A percentile compares a stretch with the other conserved stretches of the same genome.
Evolutionary conservation across 2,113 vertebrate genomes (phyloP).

Genomic region (Notothenia rossii): DNA sequence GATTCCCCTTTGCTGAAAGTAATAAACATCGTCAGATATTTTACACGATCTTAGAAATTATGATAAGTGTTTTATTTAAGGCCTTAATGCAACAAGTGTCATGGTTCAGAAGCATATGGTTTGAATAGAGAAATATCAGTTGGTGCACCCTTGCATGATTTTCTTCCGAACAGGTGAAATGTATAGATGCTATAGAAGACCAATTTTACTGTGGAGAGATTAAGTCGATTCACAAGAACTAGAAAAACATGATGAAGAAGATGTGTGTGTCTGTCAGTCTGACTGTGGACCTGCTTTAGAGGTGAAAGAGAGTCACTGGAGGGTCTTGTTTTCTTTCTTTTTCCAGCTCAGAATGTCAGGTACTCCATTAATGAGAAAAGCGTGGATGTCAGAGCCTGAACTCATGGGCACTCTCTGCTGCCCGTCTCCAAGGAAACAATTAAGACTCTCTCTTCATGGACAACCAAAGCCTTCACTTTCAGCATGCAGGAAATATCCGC

Average conservation of each 20-base stretch:
- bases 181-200: background rate
- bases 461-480: constrained; percentile 24
- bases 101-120: background rate
- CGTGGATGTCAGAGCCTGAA: constrained; percentile 51
- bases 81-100: background rate
- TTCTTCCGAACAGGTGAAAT: background rate
- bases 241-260: constrained; percentile 24
- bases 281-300: background rate
- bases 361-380: constrained; percentile 61
- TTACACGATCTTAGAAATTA: background rate
- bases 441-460: constrained; percentile 59
- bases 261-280: constrained; percentile 4
- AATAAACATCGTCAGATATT: background rate
- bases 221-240: constrained; percentile 36
- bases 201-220: background rate
- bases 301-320: constrained; percentile 22
- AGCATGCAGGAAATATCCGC: constrained; percentile 27
- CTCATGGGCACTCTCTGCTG: constrained; percentile 46
- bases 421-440: constrained; percentile 76
- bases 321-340: constrained; percentile 29
- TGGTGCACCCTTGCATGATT: background rate
- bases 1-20: background rate
- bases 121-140: background rate
- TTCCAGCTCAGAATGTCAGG: constrained; percentile 48
- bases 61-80: background rate